Base-by-base conservation (phyloP, 2,888 invertebrate species). In the Zaprionus bogoriensis region DNA sequence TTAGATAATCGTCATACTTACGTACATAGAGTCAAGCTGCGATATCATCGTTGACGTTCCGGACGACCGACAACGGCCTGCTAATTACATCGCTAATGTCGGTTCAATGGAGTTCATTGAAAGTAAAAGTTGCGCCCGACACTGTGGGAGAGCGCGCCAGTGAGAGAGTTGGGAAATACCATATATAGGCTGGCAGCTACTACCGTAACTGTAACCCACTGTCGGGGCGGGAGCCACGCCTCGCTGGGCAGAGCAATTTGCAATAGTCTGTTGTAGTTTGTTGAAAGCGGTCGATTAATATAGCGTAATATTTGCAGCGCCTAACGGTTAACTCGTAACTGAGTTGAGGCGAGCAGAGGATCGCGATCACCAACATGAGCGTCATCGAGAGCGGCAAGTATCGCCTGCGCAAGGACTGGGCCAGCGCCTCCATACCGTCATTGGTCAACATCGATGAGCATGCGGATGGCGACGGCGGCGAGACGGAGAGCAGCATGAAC, bases 381-480 rank as follows among this genome's bases (percentile, higher is more conserved):
- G 81, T 89, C 65, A 89, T 90, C 55, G 88, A 90, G 68, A 88
- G 85, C 70, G 91, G 91, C 63, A 90, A 89, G 73, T 91, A 91
- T 87, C 89, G 91, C 48, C 80, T 89, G 70, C 89, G 89, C 59
- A 90, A 90, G 74, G 91, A 91, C 75, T 91, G 90, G 90, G 89
- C 89, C 75, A 90, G 90, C 73, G 90, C 88, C 64, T 90, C 91
- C 69, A 90, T 90, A 80, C 89, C 91, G 67, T 89, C 89, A 78
- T 85, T 91, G 83, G 89, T 91, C 71, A 89, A 91, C 63, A 89
- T 91, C 74, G 90, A 91, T 61, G 89, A 89, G 76, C 86, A 89
- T 60, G 89, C 57, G 50, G 88, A 83, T 45, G 89, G 67, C 50
- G 84, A 80, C 53, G 79, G 67, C 46, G 77, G 68, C n/a, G 86